Evolutionary conservation across 2,113 vertebrate species (phyloP).

Genomic region (Austrofundulus limnaeus): DNA sequence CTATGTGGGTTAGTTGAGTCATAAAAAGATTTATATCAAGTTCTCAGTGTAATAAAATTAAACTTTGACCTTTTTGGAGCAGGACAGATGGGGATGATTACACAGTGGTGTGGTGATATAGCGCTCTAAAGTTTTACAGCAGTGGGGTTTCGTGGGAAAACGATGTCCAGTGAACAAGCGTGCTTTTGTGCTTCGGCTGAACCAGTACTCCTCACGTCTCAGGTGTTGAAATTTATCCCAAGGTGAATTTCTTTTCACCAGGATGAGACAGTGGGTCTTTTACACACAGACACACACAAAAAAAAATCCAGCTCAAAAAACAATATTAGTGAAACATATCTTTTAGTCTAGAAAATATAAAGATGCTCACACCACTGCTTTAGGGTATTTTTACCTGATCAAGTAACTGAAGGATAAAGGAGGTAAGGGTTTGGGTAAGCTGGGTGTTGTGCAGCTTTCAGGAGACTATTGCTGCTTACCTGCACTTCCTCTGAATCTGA

Average conservation of each 20-base stretch:
- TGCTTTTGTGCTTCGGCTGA: constrained; percentile 41
- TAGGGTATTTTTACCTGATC: background rate
- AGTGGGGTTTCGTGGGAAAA: constrained; percentile 13
- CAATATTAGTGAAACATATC: background rate
- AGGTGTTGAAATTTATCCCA: constrained; percentile 46
- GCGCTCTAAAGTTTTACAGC: background rate
- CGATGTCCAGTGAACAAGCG: constrained; percentile 36
- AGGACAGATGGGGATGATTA: constrained; percentile 1
- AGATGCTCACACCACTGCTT: background rate
- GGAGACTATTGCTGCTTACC: constrained; percentile 42
- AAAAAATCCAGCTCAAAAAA: background rate
- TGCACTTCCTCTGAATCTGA: constrained; percentile 65
- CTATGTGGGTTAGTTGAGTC: constrained; percentile 9
- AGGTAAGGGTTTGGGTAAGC: constrained; percentile 10
- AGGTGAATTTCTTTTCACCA: constrained; percentile 31
- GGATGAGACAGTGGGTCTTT: constrained; percentile 30
- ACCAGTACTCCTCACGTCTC: constrained; percentile 17
- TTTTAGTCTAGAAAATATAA: background rate
- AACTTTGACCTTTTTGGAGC: constrained; percentile 13
- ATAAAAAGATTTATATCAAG: constrained; percentile 26
- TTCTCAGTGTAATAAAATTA: constrained; percentile 30
- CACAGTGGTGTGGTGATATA: background rate
- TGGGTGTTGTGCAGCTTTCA: constrained; percentile 43
- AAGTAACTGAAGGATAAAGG: background rate
- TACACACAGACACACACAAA: no score